phyloP scores from a whole-genome alignment of 2,113 vertebrate species.

The Gymnorhina tibicen region DNA sequence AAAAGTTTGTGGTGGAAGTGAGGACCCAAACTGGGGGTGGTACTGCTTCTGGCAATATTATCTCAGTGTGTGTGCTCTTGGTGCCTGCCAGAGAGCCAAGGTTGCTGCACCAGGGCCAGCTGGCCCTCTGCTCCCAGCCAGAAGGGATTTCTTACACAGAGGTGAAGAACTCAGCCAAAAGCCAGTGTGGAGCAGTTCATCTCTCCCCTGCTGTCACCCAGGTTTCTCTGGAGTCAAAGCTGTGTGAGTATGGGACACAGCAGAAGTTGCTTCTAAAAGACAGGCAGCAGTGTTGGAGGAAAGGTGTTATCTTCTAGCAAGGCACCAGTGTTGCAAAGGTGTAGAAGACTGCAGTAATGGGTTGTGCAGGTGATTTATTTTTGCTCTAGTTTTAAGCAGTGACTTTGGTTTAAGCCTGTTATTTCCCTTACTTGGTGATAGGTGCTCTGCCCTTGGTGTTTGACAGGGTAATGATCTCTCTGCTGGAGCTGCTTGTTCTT shows the following conservation, averaged over 20 bases:
- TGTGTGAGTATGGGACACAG: neutral
- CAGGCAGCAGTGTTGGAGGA: neutral
- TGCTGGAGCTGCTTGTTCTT: neutral
- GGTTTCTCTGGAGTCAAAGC: neutral
- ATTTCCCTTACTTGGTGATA: neutral
- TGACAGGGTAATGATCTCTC: neutral
- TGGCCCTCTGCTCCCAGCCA: neutral
- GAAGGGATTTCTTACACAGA: rapidly evolving
- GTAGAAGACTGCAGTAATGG: neutral
- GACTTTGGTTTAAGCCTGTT: neutral
- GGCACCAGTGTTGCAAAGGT: neutral
- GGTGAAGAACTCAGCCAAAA: neutral
- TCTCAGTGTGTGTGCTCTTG: neutral
- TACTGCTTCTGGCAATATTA: neutral
- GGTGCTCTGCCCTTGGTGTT: neutral
- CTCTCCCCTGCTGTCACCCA: neutral
- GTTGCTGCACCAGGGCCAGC: neutral
- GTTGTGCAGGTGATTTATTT: neutral
- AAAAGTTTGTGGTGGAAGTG: neutral
- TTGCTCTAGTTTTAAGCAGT: neutral
- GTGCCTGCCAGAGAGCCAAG: neutral
- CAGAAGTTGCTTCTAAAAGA: neutral
- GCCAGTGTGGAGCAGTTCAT: neutral
- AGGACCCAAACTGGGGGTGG: neutral
- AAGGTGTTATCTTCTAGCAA: neutral